phyloP scores from a whole-genome alignment of 30 jellyfish, hydroid and myxozoan species.

The Aurelia sp. region DNA sequence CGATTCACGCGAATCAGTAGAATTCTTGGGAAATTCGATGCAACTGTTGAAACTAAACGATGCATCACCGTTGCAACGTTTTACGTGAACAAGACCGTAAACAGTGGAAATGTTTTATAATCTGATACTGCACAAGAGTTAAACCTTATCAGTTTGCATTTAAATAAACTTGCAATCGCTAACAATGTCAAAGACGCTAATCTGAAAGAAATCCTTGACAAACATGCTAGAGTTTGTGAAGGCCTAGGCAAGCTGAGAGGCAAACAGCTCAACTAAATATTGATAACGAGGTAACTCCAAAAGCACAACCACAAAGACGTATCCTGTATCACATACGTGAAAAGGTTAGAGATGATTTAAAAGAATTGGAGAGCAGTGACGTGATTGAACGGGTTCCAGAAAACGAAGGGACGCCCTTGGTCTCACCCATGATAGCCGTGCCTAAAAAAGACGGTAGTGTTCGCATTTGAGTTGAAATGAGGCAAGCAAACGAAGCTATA shows the following conservation, averaged over 20 bases:
- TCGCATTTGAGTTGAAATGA: slow-evolving; percentile 30
- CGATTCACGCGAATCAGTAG: too few species aligned
- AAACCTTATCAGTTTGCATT: too few species aligned
- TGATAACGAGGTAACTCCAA: slow-evolving; percentile 4
- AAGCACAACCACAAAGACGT: slow-evolving; percentile 20
- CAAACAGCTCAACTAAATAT: neutral
- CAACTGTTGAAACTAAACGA: too few species aligned
- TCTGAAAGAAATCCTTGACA: neutral
- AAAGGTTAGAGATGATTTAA: slow-evolving; percentile 3
- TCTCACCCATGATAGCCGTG: slow-evolving; percentile 6
- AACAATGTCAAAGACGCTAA: neutral
- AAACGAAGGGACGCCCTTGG: slow-evolving; percentile 27
- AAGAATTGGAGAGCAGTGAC: slow-evolving; percentile 25
- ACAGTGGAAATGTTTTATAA: too few species aligned
- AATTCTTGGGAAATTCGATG: too few species aligned
- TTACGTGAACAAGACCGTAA: too few species aligned
- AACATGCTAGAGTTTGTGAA: neutral
- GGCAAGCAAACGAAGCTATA: neutral
- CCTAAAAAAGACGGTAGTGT: slow-evolving; percentile 24
- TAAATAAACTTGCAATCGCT: too few species aligned
- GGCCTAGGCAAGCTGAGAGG: slow-evolving; percentile 17
- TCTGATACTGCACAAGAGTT: too few species aligned
- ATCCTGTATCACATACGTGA: slow-evolving; percentile 23
- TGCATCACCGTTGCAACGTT: too few species aligned
- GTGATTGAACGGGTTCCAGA: slow-evolving; percentile 24